phyloP scores from a whole-genome alignment of 1,140 invertebrate genomes.

The Rhagoletis zephyria region DNA sequence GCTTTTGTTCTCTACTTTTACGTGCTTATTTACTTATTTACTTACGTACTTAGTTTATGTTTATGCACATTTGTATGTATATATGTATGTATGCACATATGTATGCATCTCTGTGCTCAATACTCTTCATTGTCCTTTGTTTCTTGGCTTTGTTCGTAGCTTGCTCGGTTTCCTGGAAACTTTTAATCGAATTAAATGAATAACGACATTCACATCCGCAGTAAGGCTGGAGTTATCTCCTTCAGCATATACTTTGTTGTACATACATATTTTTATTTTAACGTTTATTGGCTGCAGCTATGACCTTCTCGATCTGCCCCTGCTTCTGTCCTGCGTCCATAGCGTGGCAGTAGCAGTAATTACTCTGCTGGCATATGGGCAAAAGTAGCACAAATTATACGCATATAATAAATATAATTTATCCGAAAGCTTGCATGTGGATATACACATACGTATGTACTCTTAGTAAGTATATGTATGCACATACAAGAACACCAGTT shows the following conservation, averaged over 20 bases:
- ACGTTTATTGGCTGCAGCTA: not conserved
- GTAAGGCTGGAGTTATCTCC: not conserved
- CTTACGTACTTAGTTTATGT: not conserved
- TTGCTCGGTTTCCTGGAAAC: not conserved
- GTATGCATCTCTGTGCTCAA: not conserved
- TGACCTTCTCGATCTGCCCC: not conserved
- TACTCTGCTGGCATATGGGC: not conserved
- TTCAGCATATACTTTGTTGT: not conserved
- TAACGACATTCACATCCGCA: slow-evolving; percentile 7
- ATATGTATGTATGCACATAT: not conserved
- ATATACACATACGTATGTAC: not conserved
- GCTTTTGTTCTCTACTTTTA: not conserved
- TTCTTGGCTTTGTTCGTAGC: not conserved
- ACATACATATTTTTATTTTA: not conserved
- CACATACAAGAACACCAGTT: not conserved
- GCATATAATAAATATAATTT: slow-evolving; percentile 13
- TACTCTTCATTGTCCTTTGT: not conserved
- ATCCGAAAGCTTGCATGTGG: not conserved
- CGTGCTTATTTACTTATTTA: not conserved
- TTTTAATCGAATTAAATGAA: slow-evolving; percentile 28
- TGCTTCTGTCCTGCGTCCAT: not conserved
- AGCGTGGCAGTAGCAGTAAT: not conserved
- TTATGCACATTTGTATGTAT: not conserved
- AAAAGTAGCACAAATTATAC: not conserved
- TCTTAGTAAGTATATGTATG: not conserved